Percentiles rank a stretch among this genome's conserved stretches.
Conservation (phyloP, 1,140 invertebrate species). For the Drosophila pseudoananassae region DNA sequence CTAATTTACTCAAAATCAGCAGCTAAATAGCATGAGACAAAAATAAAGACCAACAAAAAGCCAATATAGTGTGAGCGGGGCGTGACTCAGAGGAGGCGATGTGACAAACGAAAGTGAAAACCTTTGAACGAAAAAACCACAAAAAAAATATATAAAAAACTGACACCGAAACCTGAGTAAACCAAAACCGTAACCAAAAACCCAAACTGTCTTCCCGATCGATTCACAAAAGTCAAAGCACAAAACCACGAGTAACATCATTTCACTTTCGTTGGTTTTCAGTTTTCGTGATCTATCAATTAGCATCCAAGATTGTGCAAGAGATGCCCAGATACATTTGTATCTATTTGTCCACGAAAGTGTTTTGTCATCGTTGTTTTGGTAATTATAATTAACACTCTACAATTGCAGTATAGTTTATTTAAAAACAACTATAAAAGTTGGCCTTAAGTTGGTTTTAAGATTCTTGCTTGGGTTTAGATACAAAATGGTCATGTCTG, state of each 20-base stretch:
- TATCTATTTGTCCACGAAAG: constrained; percentile 1
- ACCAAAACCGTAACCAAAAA: constrained; percentile 15
- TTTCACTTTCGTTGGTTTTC: constrained; percentile 42
- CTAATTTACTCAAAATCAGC: constrained; percentile 15
- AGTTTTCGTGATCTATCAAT: constrained; percentile 33
- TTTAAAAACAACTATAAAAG: neutral
- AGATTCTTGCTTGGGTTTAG: neutral
- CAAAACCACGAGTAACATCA: constrained; percentile 18
- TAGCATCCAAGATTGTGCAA: constrained; percentile 39
- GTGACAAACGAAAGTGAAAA: constrained; percentile 50
- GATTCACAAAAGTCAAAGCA: constrained; percentile 23
- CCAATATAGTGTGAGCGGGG: neutral
- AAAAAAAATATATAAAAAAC: no score
- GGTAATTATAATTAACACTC: neutral
- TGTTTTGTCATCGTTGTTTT: constrained; percentile 24
- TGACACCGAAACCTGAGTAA: neutral
- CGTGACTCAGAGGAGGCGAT: constrained; percentile 34
- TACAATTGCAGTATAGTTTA: neutral
- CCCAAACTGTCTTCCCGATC: constrained; percentile 19
- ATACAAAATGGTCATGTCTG: no score
- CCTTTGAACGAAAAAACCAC: constrained; percentile 1
- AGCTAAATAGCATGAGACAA: constrained; percentile 10
- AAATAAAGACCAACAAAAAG: no score
- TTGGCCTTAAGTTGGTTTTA: neutral
- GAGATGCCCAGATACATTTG: constrained; percentile 1